These are phyloP conservation scores for Asobara japonica DNA, from an alignment of 1,140 invertebrate genomes.

Conservation along the genomic window DNA sequence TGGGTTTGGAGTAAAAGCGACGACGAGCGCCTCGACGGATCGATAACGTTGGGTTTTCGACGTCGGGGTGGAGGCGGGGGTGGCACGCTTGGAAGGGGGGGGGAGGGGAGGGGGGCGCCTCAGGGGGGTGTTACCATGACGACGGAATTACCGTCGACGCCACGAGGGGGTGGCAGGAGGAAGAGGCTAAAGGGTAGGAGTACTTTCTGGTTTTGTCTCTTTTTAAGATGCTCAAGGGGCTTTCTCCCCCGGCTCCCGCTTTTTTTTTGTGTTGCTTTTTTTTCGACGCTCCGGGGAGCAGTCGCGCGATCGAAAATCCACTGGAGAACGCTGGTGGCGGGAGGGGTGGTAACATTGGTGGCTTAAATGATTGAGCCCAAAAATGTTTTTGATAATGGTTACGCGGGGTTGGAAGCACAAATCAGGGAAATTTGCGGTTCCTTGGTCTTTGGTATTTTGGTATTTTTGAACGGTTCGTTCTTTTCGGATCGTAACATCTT, in stretches of 20 bases:
- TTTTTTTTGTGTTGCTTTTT: conserved; percentile 17
- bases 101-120: conserved; percentile 57
- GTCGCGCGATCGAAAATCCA: neutral
- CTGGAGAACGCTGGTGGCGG: neutral
- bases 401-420: too few species aligned
- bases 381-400: neutral
- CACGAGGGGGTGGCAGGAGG: conserved; percentile 7
- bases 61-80: conserved; percentile 42
- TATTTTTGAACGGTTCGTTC: too few species aligned
- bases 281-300: neutral
- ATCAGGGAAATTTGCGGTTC: too few species aligned
- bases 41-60: conserved; percentile 55
- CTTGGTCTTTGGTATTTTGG: too few species aligned
- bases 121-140: conserved; percentile 61
- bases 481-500: too few species aligned
- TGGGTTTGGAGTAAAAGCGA: conserved; percentile 24
- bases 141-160: conserved; percentile 53
- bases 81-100: conserved; percentile 37
- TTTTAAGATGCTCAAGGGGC: neutral
- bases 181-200: neutral
- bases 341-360: conserved; percentile 6
- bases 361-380: neutral
- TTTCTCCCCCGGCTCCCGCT: neutral
- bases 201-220: conserved; percentile 19
- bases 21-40: conserved; percentile 59